Percentiles rank a stretch among this genome's conserved stretches.
Conservation (phyloP, 2,888 invertebrate genomes). For the Germaria angustata region DNA sequence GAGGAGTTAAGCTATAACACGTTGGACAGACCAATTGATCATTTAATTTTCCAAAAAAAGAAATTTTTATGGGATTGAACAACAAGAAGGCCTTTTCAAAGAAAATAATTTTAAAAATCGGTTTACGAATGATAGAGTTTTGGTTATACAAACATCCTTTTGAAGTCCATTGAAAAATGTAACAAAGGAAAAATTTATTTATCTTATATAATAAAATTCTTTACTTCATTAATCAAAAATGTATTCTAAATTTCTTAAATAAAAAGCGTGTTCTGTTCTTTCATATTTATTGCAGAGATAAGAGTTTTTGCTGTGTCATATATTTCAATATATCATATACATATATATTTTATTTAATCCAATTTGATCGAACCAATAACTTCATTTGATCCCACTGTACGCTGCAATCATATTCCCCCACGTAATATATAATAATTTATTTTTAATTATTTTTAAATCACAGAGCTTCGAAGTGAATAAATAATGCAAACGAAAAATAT, state of each 20-base stretch:
- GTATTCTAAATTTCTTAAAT: background rate
- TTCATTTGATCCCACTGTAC: background rate
- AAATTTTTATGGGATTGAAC: no score
- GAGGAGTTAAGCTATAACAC: no score
- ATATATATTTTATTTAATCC: background rate
- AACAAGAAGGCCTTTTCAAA: no score
- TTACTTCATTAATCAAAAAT: background rate
- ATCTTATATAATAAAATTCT: no score
- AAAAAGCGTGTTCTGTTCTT: background rate
- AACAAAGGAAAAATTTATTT: no score
- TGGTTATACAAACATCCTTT: no score
- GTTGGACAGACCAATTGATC: no score
- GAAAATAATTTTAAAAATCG: no score
- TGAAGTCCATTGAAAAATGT: no score
- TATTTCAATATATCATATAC: background rate
- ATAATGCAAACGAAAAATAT: background rate
- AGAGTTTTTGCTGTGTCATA: background rate
- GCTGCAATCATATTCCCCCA: background rate
- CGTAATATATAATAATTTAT: background rate
- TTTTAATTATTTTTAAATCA: conserved; percentile 24
- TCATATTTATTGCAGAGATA: conserved; percentile 2
- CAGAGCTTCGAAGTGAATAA: background rate
- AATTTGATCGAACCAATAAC: background rate
- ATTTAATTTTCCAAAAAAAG: no score
- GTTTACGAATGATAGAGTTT: no score